Percentiles rank a stretch among this genome's conserved stretches.
phyloP scores from a whole-genome alignment of 2,113 vertebrate species.

The Glaucidium brasilianum region DNA sequence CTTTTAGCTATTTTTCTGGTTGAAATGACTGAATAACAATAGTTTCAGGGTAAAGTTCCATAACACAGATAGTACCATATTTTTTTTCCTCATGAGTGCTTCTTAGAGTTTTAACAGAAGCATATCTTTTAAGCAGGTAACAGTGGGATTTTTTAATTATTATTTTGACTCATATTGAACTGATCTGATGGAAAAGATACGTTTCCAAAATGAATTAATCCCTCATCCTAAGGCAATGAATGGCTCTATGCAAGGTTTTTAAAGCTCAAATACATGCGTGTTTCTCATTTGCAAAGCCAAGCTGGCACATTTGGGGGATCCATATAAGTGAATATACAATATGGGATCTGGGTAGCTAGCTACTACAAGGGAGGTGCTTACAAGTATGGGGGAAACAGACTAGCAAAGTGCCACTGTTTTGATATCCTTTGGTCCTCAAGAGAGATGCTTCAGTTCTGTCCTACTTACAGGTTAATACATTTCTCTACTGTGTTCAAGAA shows the following conservation, averaged over 20 bases:
- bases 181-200: neutral
- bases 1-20: neutral
- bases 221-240: neutral
- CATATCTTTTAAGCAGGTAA: neutral
- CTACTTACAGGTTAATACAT: neutral
- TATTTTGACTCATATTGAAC: neutral
- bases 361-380: neutral
- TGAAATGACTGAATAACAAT: neutral
- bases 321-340: no score
- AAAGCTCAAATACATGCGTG: neutral
- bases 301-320: neutral
- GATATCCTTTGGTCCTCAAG: neutral
- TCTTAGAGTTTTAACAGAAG: neutral
- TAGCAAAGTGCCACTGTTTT: neutral
- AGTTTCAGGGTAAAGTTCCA: neutral
- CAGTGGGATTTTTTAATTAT: neutral
- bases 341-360: neutral
- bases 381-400: neutral
- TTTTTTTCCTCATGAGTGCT: neutral
- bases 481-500: neutral
- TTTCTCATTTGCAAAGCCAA: neutral
- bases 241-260: neutral
- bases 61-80: neutral
- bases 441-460: neutral
- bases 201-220: neutral